Evolutionary conservation across 2,797 vertebrate genomes (phyloP).

Genomic region (Diceros bicornis): DNA sequence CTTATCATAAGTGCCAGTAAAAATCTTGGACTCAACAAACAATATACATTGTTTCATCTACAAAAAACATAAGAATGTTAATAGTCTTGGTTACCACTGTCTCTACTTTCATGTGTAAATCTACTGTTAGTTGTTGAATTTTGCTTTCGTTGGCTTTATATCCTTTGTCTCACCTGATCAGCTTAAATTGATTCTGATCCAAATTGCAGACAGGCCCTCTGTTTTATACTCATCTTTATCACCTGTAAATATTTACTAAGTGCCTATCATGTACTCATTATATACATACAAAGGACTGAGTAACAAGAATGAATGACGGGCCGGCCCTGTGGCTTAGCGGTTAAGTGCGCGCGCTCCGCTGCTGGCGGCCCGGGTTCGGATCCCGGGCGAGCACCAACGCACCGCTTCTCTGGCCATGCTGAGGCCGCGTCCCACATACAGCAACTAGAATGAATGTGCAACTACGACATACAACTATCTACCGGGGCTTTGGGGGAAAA

Average conservation of each 20-base stretch:
- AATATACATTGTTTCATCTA: not conserved
- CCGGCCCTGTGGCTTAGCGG: no score
- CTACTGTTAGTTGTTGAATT: not conserved
- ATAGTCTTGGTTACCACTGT: not conserved
- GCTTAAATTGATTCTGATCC: not conserved
- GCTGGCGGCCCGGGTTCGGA: no score
- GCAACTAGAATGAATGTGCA: no score
- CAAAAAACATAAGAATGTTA: not conserved
- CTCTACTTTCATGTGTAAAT: not conserved
- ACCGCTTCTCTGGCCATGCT: no score
- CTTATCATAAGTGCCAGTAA: not conserved
- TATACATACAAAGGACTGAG: not conserved
- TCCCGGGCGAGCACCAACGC: no score
- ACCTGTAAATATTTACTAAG: not conserved
- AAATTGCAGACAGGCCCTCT: not conserved
- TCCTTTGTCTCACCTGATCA: not conserved
- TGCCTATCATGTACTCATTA: not conserved
- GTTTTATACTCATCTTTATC: not conserved
- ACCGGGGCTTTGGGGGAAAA: no score
- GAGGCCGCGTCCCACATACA: no score
- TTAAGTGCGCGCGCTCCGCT: no score
- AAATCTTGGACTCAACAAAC: not conserved
- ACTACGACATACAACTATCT: no score
- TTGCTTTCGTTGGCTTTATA: not conserved
- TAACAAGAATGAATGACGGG: not conserved